Evolutionary conservation across 1,140 invertebrate genomes (phyloP).

Genomic region (Sitodiplosis mosellana): DNA sequence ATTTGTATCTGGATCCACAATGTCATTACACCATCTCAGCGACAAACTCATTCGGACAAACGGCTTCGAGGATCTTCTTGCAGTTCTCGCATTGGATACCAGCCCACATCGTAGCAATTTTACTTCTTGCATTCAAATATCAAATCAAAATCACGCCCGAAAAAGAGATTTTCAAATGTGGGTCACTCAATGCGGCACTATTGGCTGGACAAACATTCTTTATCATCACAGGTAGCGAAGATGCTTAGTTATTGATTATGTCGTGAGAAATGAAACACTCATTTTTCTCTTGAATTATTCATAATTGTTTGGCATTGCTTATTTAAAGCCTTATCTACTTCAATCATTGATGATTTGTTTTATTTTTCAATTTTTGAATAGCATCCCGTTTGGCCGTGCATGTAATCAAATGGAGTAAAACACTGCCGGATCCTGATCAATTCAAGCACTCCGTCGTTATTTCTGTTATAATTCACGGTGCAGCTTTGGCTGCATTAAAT

Average conservation of each 20-base stretch:
- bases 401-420: background rate
- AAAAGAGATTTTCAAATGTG: conserved; percentile 8
- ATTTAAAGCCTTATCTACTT: too few relatives aligned
- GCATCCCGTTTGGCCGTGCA: conserved; percentile 1
- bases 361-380: conserved; percentile 1
- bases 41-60: conserved; percentile 16
- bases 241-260: too few relatives aligned
- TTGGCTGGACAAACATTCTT: conserved; percentile 14
- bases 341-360: background rate
- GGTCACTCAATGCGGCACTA: conserved; percentile 5
- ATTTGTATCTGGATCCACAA: conserved; percentile 33
- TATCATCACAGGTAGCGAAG: conserved; percentile 14
- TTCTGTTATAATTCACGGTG: conserved; percentile 5
- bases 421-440: conserved; percentile 2
- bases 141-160: conserved; percentile 8
- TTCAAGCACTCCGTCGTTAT: conserved; percentile 2
- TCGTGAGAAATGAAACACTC: too few relatives aligned
- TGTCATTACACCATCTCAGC: conserved; percentile 34
- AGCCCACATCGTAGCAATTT: conserved; percentile 17
- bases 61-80: conserved; percentile 14
- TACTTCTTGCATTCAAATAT: conserved; percentile 16
- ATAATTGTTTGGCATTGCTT: too few relatives aligned
- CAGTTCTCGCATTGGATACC: conserved; percentile 21
- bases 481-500: conserved; percentile 1
- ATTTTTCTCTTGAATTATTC: too few relatives aligned